These are phyloP conservation scores for Trichechus manatus DNA, from an alignment of 2,113 vertebrate genomes.

Conservation along the genomic window DNA sequence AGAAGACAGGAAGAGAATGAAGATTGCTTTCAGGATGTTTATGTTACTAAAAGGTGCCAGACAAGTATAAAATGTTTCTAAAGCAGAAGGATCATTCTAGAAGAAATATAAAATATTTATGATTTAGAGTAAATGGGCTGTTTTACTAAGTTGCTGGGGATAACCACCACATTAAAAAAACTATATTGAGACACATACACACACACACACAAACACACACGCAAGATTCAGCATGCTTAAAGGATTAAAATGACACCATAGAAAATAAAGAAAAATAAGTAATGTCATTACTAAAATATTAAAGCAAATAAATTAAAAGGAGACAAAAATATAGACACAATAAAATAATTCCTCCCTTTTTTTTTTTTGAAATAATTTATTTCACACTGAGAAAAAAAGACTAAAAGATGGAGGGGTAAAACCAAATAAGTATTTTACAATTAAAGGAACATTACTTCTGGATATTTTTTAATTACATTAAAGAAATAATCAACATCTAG, in stretches of 20 bases:
- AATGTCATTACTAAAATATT: background rate
- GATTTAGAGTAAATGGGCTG: conserved; percentile 15
- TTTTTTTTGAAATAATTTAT: background rate
- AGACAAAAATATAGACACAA: background rate
- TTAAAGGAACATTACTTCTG: conserved; percentile 45
- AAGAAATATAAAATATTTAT: conserved; percentile 50
- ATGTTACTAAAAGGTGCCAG: conserved; percentile 52
- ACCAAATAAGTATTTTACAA: conserved; percentile 6
- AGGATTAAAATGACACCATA: background rate
- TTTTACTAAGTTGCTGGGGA: conserved; percentile 40
- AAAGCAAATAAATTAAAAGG: conserved; percentile 3
- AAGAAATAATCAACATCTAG: background rate
- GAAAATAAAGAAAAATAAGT: conserved; percentile 31
- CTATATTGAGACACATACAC: background rate
- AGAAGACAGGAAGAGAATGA: conserved; percentile 65
- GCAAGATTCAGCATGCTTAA: background rate
- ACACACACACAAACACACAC: background rate
- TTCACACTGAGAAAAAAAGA: background rate
- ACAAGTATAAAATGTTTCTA: conserved; percentile 32
- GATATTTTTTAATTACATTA: conserved; percentile 29
- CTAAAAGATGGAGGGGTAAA: background rate
- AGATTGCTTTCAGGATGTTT: conserved; percentile 68
- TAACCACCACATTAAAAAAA: conserved; percentile 63
- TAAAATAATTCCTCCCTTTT: background rate
- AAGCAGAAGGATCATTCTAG: conserved; percentile 47